These are phyloP conservation scores for Caenorhabditis sulstoni DNA, from an alignment of 2,888 invertebrate genomes.

Conservation along the genomic window DNA sequence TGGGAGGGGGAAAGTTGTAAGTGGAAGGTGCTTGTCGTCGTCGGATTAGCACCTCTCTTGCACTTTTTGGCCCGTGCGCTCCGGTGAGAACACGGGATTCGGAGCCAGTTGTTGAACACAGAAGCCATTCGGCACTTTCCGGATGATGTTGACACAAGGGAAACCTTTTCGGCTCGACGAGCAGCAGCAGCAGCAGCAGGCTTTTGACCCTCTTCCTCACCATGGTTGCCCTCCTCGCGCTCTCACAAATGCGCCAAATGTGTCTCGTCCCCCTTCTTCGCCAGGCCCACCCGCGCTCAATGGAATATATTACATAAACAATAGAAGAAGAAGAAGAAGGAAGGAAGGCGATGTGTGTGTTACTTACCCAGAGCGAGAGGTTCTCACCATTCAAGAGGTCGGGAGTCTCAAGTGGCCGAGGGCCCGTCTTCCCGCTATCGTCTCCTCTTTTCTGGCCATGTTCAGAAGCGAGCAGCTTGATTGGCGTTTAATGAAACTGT, in stretches of 20 bases:
- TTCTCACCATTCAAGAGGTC: constrained; percentile 44
- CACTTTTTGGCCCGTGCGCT: too few species aligned
- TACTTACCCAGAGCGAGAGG: constrained; percentile 27
- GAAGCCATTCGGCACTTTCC: background rate
- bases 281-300: constrained; percentile 16
- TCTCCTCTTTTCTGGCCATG: background rate
- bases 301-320: constrained; percentile 63
- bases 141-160: background rate
- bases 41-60: too few species aligned
- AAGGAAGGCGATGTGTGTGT: constrained; percentile 9
- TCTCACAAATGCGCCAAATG: constrained; percentile 52
- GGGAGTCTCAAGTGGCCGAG: constrained; percentile 49
- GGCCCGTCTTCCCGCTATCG: constrained; percentile 14
- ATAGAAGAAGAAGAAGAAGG: constrained; percentile 31
- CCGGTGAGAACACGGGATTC: too few species aligned
- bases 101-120: too few species aligned
- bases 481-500: constrained; percentile 16
- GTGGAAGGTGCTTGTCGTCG: too few species aligned
- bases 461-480: background rate
- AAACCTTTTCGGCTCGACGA: constrained; percentile 1
- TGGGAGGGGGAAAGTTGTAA: too few species aligned
- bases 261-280: constrained; percentile 20
- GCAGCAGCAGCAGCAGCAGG: background rate
- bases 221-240: constrained; percentile 36
- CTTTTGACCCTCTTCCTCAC: constrained; percentile 37